Evolutionary conservation across 2,888 invertebrate genomes (phyloP), one percentile per base, ranked within the genome.

Genomic region (Callinectes sapidus): DNA sequence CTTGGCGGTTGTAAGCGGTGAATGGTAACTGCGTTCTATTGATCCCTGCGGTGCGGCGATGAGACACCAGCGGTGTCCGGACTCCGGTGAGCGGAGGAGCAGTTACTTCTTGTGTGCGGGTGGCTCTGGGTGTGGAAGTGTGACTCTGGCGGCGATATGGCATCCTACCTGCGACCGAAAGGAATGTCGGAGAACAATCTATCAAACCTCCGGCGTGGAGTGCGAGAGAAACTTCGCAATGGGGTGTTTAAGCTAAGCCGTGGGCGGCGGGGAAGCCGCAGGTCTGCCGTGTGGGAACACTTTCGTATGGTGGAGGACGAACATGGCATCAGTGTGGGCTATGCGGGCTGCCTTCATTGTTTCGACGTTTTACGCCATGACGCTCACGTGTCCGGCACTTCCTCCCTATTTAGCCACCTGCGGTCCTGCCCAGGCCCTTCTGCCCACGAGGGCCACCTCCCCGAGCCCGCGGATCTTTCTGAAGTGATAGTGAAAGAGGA

Each of bases 401-500:
- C 90, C 48, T 90, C 90, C 3, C 90, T 90, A 18, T 85, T 90
- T 81, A 90, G 81, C 48, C 90, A 90, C 81, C 85, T 90, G 1
- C 48, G 90, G 13, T 54, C 81, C 10, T 90, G 90, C 32, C 77
- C 90, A 2, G 90, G 32, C 16, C 81, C 48, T 28, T 32, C 54
- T 28, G 35, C n/a, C 18, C 90, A 71, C 2, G 71, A 2, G 13
- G n/a, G 8, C 28, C 71, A 71, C 28, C 90, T 81, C 1, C 54
- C 54, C 35, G 35, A 81, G n/a, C 18, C 32, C 32, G 32, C n/a
- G 14, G 35, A 81, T 2, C 10, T 81, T 5, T 81, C 90, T 35
- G 90, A 90, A 35, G 90, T 90, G 18, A 77, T 54, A 10, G 90
- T 90, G 3, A 90, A 90, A 54, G 90, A 90, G 81, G 90, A 90